Percentiles rank a stretch among this genome's conserved stretches.
Conservation (phyloP, 1,140 invertebrate species). For the Himalopsyche phryganea region DNA sequence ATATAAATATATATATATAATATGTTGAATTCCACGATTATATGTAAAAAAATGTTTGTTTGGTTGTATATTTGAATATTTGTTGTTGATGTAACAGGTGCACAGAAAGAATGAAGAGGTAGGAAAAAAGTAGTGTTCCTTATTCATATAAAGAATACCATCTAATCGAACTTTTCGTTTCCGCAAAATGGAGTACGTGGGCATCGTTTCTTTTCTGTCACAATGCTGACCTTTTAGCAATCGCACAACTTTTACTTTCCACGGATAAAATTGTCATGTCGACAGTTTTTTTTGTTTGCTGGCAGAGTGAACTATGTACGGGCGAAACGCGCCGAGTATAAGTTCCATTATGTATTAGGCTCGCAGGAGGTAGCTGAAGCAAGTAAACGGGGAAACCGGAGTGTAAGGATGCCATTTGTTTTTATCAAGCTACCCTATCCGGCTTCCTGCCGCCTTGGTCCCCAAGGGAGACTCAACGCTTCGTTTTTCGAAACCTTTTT, state of each 20-base stretch:
- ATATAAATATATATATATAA: too few species aligned
- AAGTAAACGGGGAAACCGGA: constrained; percentile 31
- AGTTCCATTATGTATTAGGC: constrained; percentile 36
- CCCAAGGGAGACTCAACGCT: constrained; percentile 33
- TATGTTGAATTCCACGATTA: too few species aligned
- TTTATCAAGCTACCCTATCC: constrained; percentile 33
- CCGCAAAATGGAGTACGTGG: too few species aligned
- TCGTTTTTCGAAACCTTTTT: constrained; percentile 35
- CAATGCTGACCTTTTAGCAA: constrained; percentile 26
- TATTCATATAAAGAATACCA: too few species aligned
- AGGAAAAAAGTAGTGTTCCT: too few species aligned
- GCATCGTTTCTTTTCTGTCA: constrained; percentile 3
- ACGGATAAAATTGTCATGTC: constrained; percentile 33
- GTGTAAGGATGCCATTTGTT: constrained; percentile 36
- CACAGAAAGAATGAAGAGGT: too few species aligned
- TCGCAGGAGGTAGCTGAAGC: constrained; percentile 18
- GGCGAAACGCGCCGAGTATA: constrained; percentile 24
- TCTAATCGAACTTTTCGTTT: too few species aligned
- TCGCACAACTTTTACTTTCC: constrained; percentile 32
- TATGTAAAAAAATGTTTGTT: too few species aligned
- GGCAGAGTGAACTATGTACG: constrained; percentile 29
- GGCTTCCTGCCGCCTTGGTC: constrained; percentile 24
- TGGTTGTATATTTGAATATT: too few species aligned
- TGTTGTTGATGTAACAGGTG: too few species aligned
- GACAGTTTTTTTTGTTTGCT: constrained; percentile 33